Evolutionary conservation across 2,797 vertebrate genomes (phyloP), one percentile per base, ranked within the genome.

Genomic region (Amblyopsis hoosieri): DNA sequence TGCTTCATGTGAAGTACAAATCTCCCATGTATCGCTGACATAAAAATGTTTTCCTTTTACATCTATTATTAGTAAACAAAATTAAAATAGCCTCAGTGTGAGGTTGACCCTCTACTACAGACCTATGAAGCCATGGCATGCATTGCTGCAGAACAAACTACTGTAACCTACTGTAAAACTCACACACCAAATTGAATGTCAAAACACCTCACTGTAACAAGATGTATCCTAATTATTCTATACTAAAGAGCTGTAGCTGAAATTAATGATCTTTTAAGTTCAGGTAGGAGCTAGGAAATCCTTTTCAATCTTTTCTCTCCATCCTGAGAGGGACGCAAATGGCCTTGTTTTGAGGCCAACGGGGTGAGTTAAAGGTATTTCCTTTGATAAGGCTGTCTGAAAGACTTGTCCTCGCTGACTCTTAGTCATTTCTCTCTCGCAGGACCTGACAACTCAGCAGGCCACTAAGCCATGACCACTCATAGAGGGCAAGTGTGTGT

Each of bases 271-370:
- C 60, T 14, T 70, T 59, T 65, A 56, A 67, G 66, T 76, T 62
- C 23, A 67, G 3, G 23, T 29, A 29, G 23, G 23, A 29, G 23
- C 23, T 56, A 75, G 86, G 81, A 89, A 73, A 75, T 79, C 75
- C 79, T 71, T 46, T 29, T 33, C 46, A 17, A 23, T 61, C 51
- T 37, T 53, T 33, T 31, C 65, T 56, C 48, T 7, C 52, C 33
- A 53, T 49, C 59, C 55, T 42, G 1, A 54, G 60, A 63, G 17
- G 78, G 72, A 80, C 72, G 71, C 66, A 75, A 46, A 69, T 57
- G 60, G 60, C 58, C 71, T 33, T 72, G 60, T 64, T 55, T 64
- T 82, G 81, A 82, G 79, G 80, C 83, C 79, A 78, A 7, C 53
- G 47, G 75, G 33, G 64, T 76, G 82, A 85, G 68, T 45, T 58